A percentile compares a stretch with the other conserved stretches of the same genome.
Evolutionary conservation across 1,140 invertebrate species (phyloP).

Genomic region (Latrodectus geometricus): DNA sequence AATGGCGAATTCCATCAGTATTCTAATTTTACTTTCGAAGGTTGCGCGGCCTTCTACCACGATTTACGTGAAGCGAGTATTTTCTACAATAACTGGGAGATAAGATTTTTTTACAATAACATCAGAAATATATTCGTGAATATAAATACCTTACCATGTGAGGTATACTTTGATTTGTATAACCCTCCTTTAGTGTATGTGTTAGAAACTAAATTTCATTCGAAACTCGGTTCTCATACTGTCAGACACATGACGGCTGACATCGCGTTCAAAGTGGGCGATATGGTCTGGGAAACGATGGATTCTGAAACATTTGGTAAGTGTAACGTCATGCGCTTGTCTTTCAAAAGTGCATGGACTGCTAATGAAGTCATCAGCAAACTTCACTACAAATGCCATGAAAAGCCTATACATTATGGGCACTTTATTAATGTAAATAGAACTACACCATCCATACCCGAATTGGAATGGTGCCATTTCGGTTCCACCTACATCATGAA

Average conservation of each 20-base stretch:
- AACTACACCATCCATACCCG: not conserved
- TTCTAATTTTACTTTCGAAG: not conserved
- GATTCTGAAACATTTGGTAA: constrained; percentile 23
- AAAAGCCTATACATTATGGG: constrained; percentile 39
- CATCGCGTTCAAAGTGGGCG: no score
- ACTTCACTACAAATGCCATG: constrained; percentile 22
- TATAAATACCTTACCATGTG: not conserved
- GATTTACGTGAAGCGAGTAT: constrained; percentile 22
- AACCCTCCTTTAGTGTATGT: constrained; percentile 37
- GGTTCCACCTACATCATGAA: constrained; percentile 32
- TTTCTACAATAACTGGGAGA: not conserved
- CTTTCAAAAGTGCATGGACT: not conserved
- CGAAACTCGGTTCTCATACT: no score
- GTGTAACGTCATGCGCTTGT: constrained; percentile 29
- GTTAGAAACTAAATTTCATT: not conserved
- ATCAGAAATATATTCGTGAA: constrained; percentile 46
- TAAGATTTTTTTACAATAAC: constrained; percentile 27
- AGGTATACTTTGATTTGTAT: constrained; percentile 54
- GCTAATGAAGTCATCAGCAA: constrained; percentile 34
- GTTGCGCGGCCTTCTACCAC: constrained; percentile 24
- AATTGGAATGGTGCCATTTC: constrained; percentile 8
- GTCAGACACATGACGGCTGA: no score
- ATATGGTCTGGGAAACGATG: not conserved
- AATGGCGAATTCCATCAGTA: not conserved
- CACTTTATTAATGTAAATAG: not conserved